Base-by-base conservation (phyloP, 2,113 vertebrate species). In the Aviceda subcristata region DNA sequence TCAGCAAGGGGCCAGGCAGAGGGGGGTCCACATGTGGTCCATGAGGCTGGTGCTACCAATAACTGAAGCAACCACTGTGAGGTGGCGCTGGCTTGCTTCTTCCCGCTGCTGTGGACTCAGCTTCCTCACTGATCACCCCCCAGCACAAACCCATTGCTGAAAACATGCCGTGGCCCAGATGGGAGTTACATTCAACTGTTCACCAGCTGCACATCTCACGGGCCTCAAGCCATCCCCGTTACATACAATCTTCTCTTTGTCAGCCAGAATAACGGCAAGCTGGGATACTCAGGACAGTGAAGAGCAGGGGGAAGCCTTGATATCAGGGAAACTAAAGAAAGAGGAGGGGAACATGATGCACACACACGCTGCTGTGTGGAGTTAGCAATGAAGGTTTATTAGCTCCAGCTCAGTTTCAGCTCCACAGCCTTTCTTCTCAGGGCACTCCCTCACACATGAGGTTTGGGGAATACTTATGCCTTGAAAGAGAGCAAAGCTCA, bases 121-220 rank as follows among this genome's bases (percentile, higher is more conserved):
- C 29, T 48, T 87, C 43, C 36, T 72, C 45, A 20, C 19, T 15
- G 18, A 57, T 27, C 36, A 32, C 2, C 5, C 4, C 11, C 1
- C 53, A 84, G 27, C 21, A 88, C 23, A 80, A 91, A 74, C 3
- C 29, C 41, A 22, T 3, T 36, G 18, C 74, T 45, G 55, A 43
- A 86, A 89, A 60, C 24, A 73, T 0, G 0, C 14, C 0, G 0
- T 10, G 22, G 36, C 21, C 27, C 53, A 45, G 21, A 39, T 0
- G 6, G 2, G 14, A 86, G 30, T 38, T 67, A 55, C 5, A 12
- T 23, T 55, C 21, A 66, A 50, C 57, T 46, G 9, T 24, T 68
- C 50, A 53, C 16, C 60, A 83, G 4, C n/a, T 29, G n/a, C 6
- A 3, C 24, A 43, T 21, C 50, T 86, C 51, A 34, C 0, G 0